Percentiles rank a stretch among this genome's conserved stretches.
Evolutionary conservation across 2,113 vertebrate species (phyloP).

Genomic region (Podarcis cretensis): DNA sequence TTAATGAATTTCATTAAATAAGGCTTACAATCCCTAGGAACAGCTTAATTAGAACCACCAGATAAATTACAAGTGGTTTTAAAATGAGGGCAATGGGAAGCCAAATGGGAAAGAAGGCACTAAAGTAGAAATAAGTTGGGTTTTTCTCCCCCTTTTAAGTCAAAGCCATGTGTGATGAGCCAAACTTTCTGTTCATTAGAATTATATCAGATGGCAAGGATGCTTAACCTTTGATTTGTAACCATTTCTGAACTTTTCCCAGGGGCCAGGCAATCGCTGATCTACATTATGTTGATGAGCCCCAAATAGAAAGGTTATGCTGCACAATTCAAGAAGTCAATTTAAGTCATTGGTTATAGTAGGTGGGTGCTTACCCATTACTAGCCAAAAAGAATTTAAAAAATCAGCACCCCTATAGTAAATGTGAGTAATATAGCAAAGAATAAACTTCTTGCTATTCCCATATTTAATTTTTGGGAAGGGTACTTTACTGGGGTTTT

Average conservation of each 20-base stretch:
- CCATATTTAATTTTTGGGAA: neutral
- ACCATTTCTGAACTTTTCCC: neutral
- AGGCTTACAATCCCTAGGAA: constrained; percentile 24
- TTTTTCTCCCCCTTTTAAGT: neutral
- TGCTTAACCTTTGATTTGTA: neutral
- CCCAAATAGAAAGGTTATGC: neutral
- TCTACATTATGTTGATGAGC: neutral
- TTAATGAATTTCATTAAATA: constrained; percentile 51
- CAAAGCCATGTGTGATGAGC: neutral
- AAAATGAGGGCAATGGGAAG: constrained; percentile 33
- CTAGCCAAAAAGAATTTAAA: neutral
- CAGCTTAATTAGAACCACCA: constrained; percentile 56
- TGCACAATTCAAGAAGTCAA: neutral
- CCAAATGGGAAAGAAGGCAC: constrained; percentile 40
- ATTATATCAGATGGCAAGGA: neutral
- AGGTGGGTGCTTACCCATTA: neutral
- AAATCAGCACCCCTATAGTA: neutral
- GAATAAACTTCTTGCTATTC: neutral
- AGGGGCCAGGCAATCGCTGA: neutral
- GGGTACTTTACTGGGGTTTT: neutral
- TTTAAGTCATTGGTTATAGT: neutral
- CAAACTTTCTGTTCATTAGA: neutral
- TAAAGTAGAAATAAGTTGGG: neutral
- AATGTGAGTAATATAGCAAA: neutral
- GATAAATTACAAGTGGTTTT: constrained; percentile 43